These are phyloP conservation scores for Dynastes tityus DNA, from an alignment of 2,888 invertebrate genomes.

Conservation along the genomic window DNA sequence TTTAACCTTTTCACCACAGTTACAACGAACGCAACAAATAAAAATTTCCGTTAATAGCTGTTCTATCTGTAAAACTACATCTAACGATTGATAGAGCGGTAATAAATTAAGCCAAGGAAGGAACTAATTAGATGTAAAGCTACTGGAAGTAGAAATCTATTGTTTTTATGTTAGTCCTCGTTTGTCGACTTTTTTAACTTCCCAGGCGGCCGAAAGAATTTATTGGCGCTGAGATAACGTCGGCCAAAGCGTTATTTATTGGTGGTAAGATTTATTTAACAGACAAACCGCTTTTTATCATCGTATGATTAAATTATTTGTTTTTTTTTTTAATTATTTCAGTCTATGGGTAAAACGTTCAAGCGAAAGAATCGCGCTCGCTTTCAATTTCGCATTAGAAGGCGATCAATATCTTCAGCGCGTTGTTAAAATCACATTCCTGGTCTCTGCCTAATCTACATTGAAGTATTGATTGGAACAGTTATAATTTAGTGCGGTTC, in stretches of 20 bases:
- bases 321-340: neutral
- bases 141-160: slow-evolving; percentile 17
- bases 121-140: slow-evolving; percentile 4
- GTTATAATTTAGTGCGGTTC: neutral
- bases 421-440: slow-evolving; percentile 4
- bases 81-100: too few species aligned
- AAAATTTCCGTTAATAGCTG: too few species aligned
- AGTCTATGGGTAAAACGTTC: neutral
- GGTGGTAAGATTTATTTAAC: slow-evolving; percentile 34
- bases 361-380: neutral
- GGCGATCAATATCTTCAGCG: slow-evolving; percentile 5
- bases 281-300: slow-evolving; percentile 31
- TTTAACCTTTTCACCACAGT: neutral
- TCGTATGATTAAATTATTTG: slow-evolving; percentile 34
- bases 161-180: slow-evolving; percentile 2
- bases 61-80: too few species aligned
- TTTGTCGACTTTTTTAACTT: slow-evolving; percentile 16
- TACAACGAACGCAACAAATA: too few species aligned
- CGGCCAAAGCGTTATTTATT: slow-evolving; percentile 36
- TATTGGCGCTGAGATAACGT: slow-evolving; percentile 39
- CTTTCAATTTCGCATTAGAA: slow-evolving; percentile 24
- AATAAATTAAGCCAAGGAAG: neutral
- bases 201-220: slow-evolving; percentile 8
- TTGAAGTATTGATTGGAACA: slow-evolving; percentile 7
- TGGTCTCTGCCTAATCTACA: neutral